Conservation (phyloP, 1,140 invertebrate genomes). For the Catajapyx aquilonaris region DNA sequence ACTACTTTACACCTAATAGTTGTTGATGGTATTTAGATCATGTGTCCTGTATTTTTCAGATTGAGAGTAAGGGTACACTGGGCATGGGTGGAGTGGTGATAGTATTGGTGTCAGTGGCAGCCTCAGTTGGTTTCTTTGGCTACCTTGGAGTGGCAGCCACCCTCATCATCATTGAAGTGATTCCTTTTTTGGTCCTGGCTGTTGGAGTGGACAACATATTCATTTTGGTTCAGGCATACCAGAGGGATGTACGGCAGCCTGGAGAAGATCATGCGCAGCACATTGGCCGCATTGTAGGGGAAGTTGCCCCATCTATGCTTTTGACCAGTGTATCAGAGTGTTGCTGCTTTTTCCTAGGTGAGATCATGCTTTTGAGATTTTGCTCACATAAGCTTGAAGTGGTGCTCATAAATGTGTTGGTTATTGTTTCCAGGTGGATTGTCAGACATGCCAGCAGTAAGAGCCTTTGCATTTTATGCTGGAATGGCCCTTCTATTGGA, state of each 20-base stretch:
- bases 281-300: slow-evolving; percentile 49
- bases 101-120: slow-evolving; percentile 58
- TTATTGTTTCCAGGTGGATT: slow-evolving; percentile 47
- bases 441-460: slow-evolving; percentile 75
- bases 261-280: slow-evolving; percentile 30
- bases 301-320: slow-evolving; percentile 74
- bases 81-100: slow-evolving; percentile 64
- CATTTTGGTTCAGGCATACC: slow-evolving; percentile 51
- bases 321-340: slow-evolving; percentile 65
- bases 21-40: too few relatives aligned
- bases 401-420: too few relatives aligned
- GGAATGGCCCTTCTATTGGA: slow-evolving; percentile 59
- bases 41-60: too few relatives aligned
- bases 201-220: slow-evolving; percentile 93
- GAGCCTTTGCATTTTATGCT: slow-evolving; percentile 75
- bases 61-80: slow-evolving; percentile 60
- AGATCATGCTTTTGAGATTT: too few relatives aligned
- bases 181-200: slow-evolving; percentile 79
- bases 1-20: too few relatives aligned
- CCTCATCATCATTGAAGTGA: slow-evolving; percentile 68
- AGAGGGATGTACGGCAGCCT: slow-evolving; percentile 25
- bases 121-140: slow-evolving; percentile 66
- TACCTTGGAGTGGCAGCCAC: slow-evolving; percentile 54
- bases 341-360: slow-evolving; percentile 67
- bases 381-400: too few relatives aligned